These are phyloP conservation scores for Abramis brama DNA, from an alignment of 2,113 vertebrate species.

Conservation along the genomic window DNA sequence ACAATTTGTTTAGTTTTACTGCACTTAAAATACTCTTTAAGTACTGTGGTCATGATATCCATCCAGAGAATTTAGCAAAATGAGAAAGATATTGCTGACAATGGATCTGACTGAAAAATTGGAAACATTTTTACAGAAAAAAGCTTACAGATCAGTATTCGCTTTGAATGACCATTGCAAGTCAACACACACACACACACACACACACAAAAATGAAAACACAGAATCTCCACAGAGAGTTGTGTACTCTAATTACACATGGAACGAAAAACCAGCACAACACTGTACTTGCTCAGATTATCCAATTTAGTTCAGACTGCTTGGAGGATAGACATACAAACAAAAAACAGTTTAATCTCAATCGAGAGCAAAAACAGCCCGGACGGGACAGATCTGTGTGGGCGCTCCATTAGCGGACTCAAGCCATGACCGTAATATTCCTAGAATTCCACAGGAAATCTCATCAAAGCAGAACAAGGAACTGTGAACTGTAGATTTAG, in stretches of 20 bases:
- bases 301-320: neutral
- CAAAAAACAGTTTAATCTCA: conserved; percentile 12
- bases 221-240: neutral
- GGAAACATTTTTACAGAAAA: no score
- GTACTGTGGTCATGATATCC: neutral
- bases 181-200: neutral
- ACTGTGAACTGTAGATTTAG: conserved; percentile 46
- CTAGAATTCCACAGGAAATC: conserved; percentile 41
- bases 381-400: conserved; percentile 17
- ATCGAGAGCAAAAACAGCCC: neutral
- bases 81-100: neutral
- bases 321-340: neutral
- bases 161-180: neutral
- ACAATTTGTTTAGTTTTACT: neutral
- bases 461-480: conserved; percentile 35
- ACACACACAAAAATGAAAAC: neutral
- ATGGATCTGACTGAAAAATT: neutral
- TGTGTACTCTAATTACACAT: neutral
- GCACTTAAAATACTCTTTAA: neutral
- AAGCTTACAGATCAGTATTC: neutral
- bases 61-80: neutral
- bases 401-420: conserved; percentile 23
- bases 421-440: conserved; percentile 34
- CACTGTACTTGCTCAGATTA: neutral
- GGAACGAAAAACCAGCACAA: neutral